These are phyloP conservation scores for Pontoporia blainvillei DNA, from an alignment of 2,113 vertebrate genomes.

Conservation along the genomic window DNA sequence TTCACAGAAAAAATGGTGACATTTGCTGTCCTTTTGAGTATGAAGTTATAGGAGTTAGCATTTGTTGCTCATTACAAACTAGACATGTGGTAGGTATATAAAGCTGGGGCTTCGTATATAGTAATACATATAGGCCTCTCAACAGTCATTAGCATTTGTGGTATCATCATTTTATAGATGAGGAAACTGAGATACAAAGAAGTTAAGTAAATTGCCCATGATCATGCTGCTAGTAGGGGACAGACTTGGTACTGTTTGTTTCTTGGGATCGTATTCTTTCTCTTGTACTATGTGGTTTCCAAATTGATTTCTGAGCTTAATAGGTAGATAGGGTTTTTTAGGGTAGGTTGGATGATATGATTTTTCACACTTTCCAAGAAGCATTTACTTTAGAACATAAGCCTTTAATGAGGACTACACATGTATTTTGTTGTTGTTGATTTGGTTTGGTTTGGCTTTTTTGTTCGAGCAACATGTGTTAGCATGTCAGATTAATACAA, in stretches of 20 bases:
- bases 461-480: neutral
- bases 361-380: conserved; percentile 17
- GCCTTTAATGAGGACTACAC: neutral
- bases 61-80: neutral
- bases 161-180: neutral
- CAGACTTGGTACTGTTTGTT: neutral
- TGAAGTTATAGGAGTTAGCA: neutral
- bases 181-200: neutral
- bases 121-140: neutral
- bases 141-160: neutral
- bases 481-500: neutral
- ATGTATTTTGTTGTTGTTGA: neutral
- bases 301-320: conserved; percentile 15
- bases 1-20: neutral
- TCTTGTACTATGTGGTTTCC: neutral
- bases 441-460: neutral
- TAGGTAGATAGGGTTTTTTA: neutral
- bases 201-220: neutral
- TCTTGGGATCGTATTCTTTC: neutral
- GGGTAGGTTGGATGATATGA: neutral
- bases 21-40: neutral
- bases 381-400: neutral
- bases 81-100: neutral
- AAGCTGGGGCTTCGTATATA: neutral
- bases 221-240: neutral